phyloP scores from a whole-genome alignment of 1,140 invertebrate species.

The Acromyrmex heyeri region DNA sequence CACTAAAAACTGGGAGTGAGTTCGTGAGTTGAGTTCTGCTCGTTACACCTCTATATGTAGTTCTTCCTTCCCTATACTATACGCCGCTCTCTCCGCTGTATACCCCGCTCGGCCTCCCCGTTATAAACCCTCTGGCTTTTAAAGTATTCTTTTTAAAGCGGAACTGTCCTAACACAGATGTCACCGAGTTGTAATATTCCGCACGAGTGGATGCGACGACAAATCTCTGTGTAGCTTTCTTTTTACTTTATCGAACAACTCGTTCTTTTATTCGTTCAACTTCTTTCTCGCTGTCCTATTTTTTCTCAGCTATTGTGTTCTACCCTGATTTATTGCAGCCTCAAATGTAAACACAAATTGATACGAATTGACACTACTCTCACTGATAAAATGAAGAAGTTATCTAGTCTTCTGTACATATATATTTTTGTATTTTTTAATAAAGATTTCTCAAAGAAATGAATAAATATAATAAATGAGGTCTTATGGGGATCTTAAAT shows the following conservation, averaged over 20 bases:
- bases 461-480: too few relatives aligned
- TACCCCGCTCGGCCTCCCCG: slow-evolving; percentile 77
- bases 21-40: slow-evolving; percentile 87
- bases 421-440: too few relatives aligned
- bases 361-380: too few relatives aligned
- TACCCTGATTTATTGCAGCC: too few relatives aligned
- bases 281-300: slow-evolving; percentile 6
- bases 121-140: slow-evolving; percentile 87
- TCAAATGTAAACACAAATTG: too few relatives aligned
- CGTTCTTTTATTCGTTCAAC: background rate
- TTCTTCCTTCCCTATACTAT: slow-evolving; percentile 87
- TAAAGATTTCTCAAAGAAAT: too few relatives aligned
- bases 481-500: too few relatives aligned
- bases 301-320: background rate
- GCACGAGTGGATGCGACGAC: slow-evolving; percentile 63
- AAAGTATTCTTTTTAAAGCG: slow-evolving; percentile 87
- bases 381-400: too few relatives aligned
- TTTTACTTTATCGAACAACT: slow-evolving; percentile 27
- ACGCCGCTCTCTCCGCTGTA: slow-evolving; percentile 80
- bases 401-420: too few relatives aligned
- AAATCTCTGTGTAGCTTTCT: slow-evolving; percentile 37
- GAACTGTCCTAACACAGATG: slow-evolving; percentile 85
- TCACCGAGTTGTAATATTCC: slow-evolving; percentile 83
- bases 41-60: slow-evolving; percentile 87
- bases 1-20: slow-evolving; percentile 87